Evolutionary conservation across 2,113 vertebrate species (phyloP).

Genomic region (Heterotis niloticus): DNA sequence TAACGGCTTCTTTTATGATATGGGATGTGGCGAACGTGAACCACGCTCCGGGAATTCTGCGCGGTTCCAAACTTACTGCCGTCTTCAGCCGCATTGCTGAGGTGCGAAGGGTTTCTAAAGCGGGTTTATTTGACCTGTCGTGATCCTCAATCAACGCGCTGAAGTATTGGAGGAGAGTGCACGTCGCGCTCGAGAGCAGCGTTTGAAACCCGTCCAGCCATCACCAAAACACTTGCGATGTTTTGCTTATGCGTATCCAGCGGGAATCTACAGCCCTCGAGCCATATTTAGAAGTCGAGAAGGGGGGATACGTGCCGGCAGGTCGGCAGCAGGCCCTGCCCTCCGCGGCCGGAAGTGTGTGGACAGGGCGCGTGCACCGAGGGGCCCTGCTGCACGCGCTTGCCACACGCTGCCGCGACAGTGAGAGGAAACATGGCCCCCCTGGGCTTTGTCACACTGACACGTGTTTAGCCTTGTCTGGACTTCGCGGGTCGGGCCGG

Average conservation of each 20-base stretch:
- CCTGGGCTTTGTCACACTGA: constrained; percentile 25
- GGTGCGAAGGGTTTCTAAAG: not conserved
- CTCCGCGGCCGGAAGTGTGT: not conserved
- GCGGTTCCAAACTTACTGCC: not conserved
- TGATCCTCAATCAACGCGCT: not conserved
- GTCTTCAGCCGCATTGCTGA: not conserved
- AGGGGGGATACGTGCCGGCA: not conserved
- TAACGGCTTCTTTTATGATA: too few relatives aligned
- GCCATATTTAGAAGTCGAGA: not conserved
- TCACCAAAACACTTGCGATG: constrained; percentile 12
- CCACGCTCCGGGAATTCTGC: not conserved
- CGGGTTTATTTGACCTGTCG: constrained; percentile 8
- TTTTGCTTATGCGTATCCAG: constrained; percentile 8
- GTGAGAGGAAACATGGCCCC: not conserved
- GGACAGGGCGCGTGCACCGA: not conserved
- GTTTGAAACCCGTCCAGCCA: not conserved
- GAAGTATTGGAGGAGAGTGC: constrained; percentile 9
- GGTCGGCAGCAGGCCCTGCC: not conserved
- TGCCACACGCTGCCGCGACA: not conserved
- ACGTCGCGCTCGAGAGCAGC: not conserved
- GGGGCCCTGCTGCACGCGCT: constrained; percentile 3
- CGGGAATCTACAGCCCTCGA: not conserved
- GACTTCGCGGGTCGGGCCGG: not conserved
- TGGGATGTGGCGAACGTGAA: not conserved
- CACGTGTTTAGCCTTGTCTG: constrained; percentile 18